Base-by-base conservation (phyloP, 2,888 invertebrate genomes). In the Sesia apiformis region DNA sequence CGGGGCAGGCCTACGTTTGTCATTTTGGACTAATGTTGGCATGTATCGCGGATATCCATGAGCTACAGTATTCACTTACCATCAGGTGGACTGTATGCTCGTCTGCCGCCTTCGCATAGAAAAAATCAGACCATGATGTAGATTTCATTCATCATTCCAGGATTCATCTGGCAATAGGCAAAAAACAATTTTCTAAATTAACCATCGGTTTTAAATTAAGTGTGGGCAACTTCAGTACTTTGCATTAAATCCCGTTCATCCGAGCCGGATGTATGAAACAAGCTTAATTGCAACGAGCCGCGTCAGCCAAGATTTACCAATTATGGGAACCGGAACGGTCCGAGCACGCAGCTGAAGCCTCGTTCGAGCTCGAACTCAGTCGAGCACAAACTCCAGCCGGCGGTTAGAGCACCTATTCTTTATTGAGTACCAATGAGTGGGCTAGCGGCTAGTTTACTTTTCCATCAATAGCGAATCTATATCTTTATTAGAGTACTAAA, bases 291-390 rank as follows among this genome's bases (percentile, higher is more conserved):
- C 81, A 81, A 85, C 84, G 78, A 77, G 87, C 86, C 55, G 65
- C 70, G 80, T 84, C 85, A 84, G 86, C 86, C 84, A 87, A 88
- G 86, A 87, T 80, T 84, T 81, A 80, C 79, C 86, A 87, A 87
- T 88, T 88, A 88, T 78, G 78, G 62, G 78, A 81, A 80, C 81
- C 84, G 76, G 76, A 62, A 75, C 77, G 81, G 83, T 67, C 73
- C 64, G 82, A 78, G 66, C 71, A 75, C 71, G 85, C 83, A 82
- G 84, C 85, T 60, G 57, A 56, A 50, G 38, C n/a, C 6, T 7
- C 3, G 42, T 2, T 53, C 60, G 66, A 60, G 60, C 60, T 57
- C 63, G 63, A 65, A 63, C 65, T 61, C 61, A 66, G 63, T 56
- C 54, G 58, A 62, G 64, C 63, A 58, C 59, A 49, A 61, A 53